These are phyloP conservation scores for Papilio glaucus DNA, from an alignment of 1,140 invertebrate species.

Conservation along the genomic window DNA sequence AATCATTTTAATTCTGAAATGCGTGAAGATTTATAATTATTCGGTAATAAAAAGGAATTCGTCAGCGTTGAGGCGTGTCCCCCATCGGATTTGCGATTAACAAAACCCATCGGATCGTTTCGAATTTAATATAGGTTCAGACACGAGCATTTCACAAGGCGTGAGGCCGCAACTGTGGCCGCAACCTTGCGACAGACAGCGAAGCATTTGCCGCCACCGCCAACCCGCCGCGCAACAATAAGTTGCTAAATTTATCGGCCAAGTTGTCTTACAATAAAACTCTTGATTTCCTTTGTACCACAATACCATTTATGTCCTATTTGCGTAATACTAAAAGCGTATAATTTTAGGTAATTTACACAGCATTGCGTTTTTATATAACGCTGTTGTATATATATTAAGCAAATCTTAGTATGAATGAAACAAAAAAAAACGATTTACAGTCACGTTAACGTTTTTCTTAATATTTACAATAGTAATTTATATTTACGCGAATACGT, in stretches of 20 bases:
- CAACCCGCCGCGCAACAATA: slow-evolving; percentile 62
- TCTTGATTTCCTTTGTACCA: slow-evolving; percentile 50
- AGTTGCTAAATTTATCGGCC: slow-evolving; percentile 71
- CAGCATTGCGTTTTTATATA: slow-evolving; percentile 26
- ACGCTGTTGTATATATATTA: slow-evolving; percentile 12
- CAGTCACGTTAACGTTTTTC: slow-evolving; percentile 6
- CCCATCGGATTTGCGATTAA: slow-evolving; percentile 61
- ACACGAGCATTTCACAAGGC: slow-evolving; percentile 82
- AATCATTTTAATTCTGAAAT: slow-evolving; percentile 21
- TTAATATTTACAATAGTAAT: background rate
- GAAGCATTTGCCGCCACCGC: slow-evolving; percentile 46
- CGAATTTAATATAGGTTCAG: slow-evolving; percentile 79
- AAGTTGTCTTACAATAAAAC: slow-evolving; percentile 54
- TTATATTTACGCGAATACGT: too few species aligned
- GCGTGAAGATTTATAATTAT: slow-evolving; percentile 23
- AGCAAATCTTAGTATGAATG: background rate
- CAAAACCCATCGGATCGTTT: slow-evolving; percentile 74
- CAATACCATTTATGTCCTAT: slow-evolving; percentile 40
- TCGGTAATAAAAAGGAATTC: slow-evolving; percentile 32
- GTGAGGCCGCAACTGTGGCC: slow-evolving; percentile 63
- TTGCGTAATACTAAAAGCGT: slow-evolving; percentile 25
- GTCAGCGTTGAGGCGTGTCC: slow-evolving; percentile 47
- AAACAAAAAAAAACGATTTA: background rate
- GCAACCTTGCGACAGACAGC: slow-evolving; percentile 67
- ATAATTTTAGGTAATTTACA: slow-evolving; percentile 26